Conservation (phyloP, 1,140 invertebrate genomes). For the Zeugodacus cucurbitae region DNA sequence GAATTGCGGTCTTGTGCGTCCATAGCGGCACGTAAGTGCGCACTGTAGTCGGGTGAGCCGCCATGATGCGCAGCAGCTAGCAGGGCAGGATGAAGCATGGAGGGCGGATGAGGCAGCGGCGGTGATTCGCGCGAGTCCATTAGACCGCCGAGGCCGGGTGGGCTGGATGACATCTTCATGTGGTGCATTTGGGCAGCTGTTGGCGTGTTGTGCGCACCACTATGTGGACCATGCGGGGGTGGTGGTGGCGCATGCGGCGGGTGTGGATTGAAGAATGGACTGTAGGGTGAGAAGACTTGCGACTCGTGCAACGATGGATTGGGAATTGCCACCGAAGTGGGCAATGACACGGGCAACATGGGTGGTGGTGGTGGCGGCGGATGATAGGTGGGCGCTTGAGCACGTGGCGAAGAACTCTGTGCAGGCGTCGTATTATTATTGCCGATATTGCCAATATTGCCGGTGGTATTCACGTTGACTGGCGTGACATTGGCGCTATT, state of each 20-base stretch:
- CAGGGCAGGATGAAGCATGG: slow-evolving; percentile 81
- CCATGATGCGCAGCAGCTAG: slow-evolving; percentile 82
- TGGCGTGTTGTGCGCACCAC: slow-evolving; percentile 61
- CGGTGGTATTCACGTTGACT: slow-evolving; percentile 46
- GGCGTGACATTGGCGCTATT: slow-evolving; percentile 45
- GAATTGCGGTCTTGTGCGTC: slow-evolving; percentile 85
- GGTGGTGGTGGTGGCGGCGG: slow-evolving; percentile 78
- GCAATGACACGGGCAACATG: slow-evolving; percentile 74
- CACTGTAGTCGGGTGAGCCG: slow-evolving; percentile 80
- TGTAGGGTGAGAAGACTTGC: slow-evolving; percentile 91
- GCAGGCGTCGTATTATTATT: slow-evolving; percentile 62
- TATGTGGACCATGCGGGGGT: slow-evolving; percentile 69
- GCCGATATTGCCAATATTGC: slow-evolving; percentile 49
- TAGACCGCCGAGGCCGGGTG: slow-evolving; percentile 70
- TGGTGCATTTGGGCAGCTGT: slow-evolving; percentile 65
- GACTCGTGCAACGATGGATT: slow-evolving; percentile 95
- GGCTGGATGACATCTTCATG: slow-evolving; percentile 69
- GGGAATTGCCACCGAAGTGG: slow-evolving; percentile 94
- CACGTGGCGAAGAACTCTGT: slow-evolving; percentile 76
- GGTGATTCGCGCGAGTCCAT: slow-evolving; percentile 81
- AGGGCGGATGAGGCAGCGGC: slow-evolving; percentile 81
- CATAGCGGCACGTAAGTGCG: slow-evolving; percentile 73
- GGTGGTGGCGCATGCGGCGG: slow-evolving; percentile 58
- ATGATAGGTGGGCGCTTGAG: slow-evolving; percentile 68
- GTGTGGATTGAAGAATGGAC: slow-evolving; percentile 82